A percentile compares a stretch with the other conserved stretches of the same genome.
Evolutionary conservation across 2,888 invertebrate species (phyloP).

Genomic region (Ctenicera cuprea): DNA sequence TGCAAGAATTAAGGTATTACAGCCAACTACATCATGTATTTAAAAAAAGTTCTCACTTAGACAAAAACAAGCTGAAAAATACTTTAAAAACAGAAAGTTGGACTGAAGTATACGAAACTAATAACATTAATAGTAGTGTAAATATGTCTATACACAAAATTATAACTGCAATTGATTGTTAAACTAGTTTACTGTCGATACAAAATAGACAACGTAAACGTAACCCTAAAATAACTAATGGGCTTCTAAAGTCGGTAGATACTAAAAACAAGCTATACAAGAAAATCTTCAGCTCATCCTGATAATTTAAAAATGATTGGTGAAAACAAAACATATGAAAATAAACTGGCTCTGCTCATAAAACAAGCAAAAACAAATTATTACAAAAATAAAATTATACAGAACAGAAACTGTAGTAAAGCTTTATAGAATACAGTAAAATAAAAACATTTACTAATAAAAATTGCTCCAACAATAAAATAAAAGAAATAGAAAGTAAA

Average conservation of each 20-base stretch:
- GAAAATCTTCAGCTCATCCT: neutral
- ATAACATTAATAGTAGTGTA: neutral
- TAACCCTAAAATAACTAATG: neutral
- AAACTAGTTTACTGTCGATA: too few species aligned
- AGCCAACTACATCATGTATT: too few species aligned
- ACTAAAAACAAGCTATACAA: neutral
- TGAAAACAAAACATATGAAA: neutral
- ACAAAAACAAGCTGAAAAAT: neutral
- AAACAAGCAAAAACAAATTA: neutral
- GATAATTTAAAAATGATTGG: neutral
- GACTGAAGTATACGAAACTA: neutral
- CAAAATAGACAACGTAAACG: neutral
- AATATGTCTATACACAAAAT: neutral
- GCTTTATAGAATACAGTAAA: too few species aligned
- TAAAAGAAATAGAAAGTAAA: too few species aligned
- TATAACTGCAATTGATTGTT: too few species aligned
- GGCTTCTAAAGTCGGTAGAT: neutral
- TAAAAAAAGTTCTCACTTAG: too few species aligned
- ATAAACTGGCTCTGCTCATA: neutral
- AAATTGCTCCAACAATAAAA: too few species aligned
- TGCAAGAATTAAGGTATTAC: too few species aligned
- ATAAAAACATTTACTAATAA: too few species aligned
- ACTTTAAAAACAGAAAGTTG: neutral
- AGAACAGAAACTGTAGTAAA: too few species aligned
- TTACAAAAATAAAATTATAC: too few species aligned